Evolutionary conservation across 2,113 vertebrate species (phyloP), one percentile per base, ranked within the genome.

Genomic region (Herpetotheres cachinnans): DNA sequence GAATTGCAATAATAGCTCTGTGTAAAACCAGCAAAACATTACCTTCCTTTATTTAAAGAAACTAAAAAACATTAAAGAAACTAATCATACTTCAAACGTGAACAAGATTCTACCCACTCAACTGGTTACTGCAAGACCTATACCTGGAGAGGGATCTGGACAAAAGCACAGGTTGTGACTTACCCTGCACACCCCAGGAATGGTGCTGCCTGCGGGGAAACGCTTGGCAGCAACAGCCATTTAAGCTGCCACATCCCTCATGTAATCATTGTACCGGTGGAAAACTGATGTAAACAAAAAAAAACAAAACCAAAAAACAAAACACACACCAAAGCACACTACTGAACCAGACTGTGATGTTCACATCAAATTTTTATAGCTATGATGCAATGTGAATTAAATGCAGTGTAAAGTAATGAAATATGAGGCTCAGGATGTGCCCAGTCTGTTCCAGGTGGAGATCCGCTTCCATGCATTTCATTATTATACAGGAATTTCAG

Each of bases 91-190:
- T 29, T 27, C 1, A 63, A 46, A 55, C 4, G 24, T 9, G 42
- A 70, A 65, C 7, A 54, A 52, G n/a, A 50, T 44, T 19, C 50
- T 44, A 16, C 12, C 49, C 42, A 4, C 20, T 58, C 14, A 11
- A 3, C 0, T 20, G 66, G 67, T 13, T 50, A 32, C 0, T n/a
- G 49, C 26, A 29, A 16, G 71, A 29, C 11, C 55, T 6, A 8
- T 1, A 5, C 6, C 2, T 12, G 2, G 36, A 27, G 58, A 22
- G 5, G 63, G 34, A 29, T 58, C 7, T 7, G 40, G 67, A 32
- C 3, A 13, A 2, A 27, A 58, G 34, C 0, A 4, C 47, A 12
- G 19, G 63, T 5, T 36, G 66, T 2, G 49, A 22, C 38, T 50
- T 29, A 9, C 8, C 71, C 58, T 17, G 26, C 6, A 15, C 26